These are phyloP conservation scores for Prorops nasuta DNA, from an alignment of 1,140 invertebrate species.

Conservation along the genomic window DNA sequence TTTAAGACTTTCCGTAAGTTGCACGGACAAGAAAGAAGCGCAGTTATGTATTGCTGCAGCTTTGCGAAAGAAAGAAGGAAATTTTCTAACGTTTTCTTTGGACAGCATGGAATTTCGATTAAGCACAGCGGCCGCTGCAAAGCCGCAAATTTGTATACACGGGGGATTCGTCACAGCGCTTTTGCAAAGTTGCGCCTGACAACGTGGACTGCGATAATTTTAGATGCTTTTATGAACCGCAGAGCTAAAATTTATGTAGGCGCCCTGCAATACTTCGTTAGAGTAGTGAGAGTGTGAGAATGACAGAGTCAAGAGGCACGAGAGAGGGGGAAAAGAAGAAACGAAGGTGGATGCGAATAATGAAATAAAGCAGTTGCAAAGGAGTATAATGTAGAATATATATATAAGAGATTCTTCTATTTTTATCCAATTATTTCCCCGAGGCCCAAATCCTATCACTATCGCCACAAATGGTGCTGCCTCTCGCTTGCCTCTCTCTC, in stretches of 20 bases:
- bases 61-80: too few relatives aligned
- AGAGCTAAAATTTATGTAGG: conserved; percentile 39
- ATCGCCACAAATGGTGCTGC: too few relatives aligned
- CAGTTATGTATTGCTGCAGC: too few relatives aligned
- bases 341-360: conserved; percentile 7
- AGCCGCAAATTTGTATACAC: background rate
- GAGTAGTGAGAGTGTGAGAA: conserved; percentile 15
- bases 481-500: conserved; percentile 16
- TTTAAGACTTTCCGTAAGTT: too few relatives aligned
- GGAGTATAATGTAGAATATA: too few relatives aligned
- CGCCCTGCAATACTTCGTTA: conserved; percentile 24
- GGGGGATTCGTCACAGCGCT: conserved; percentile 19
- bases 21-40: too few relatives aligned
- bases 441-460: too few relatives aligned
- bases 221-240: conserved; percentile 40
- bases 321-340: conserved; percentile 10
- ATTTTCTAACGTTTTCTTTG: too few relatives aligned
- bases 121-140: too few relatives aligned
- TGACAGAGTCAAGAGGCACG: conserved; percentile 7
- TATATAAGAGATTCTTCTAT: too few relatives aligned
- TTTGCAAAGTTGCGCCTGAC: conserved; percentile 26
- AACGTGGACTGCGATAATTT: conserved; percentile 39
- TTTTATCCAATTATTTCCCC: too few relatives aligned
- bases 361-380: conserved; percentile 3
- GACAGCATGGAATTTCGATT: too few relatives aligned